These are phyloP conservation scores for Tapirus terrestris DNA, from an alignment of 2,113 vertebrate species.

Conservation along the genomic window DNA sequence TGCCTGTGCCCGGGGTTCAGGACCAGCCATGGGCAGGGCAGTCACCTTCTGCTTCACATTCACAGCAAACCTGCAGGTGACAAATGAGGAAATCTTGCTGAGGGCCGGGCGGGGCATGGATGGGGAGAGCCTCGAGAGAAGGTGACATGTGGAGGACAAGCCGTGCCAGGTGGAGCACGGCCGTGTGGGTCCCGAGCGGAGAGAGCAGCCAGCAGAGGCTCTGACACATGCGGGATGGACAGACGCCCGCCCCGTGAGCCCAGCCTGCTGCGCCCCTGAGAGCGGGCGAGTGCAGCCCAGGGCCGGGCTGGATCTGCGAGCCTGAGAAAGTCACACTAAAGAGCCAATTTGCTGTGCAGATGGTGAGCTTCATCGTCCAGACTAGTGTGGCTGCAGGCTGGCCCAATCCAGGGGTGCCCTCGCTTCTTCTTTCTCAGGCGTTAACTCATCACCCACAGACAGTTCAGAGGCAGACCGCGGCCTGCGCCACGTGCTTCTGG, in stretches of 20 bases:
- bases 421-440: accelerated
- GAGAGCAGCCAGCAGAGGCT: accelerated
- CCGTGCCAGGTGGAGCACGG: accelerated
- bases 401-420: accelerated
- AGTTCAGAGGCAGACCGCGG: accelerated
- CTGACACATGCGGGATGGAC: accelerated
- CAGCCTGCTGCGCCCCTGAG: neutral
- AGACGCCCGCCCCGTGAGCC: accelerated
- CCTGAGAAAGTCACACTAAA: accelerated
- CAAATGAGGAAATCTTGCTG: accelerated
- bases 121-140: accelerated
- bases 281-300: accelerated
- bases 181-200: accelerated
- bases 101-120: accelerated
- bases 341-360: accelerated
- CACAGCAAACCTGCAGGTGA: accelerated
- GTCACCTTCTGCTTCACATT: accelerated
- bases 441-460: accelerated
- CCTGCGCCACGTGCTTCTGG: accelerated
- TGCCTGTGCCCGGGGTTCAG: accelerated
- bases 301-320: neutral
- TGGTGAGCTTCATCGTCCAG: accelerated
- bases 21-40: accelerated
- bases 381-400: accelerated
- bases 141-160: accelerated